Evolutionary conservation across 1,140 invertebrate species (phyloP), one percentile per base, ranked within the genome.

Genomic region (Maconellicoccus hirsutus): DNA sequence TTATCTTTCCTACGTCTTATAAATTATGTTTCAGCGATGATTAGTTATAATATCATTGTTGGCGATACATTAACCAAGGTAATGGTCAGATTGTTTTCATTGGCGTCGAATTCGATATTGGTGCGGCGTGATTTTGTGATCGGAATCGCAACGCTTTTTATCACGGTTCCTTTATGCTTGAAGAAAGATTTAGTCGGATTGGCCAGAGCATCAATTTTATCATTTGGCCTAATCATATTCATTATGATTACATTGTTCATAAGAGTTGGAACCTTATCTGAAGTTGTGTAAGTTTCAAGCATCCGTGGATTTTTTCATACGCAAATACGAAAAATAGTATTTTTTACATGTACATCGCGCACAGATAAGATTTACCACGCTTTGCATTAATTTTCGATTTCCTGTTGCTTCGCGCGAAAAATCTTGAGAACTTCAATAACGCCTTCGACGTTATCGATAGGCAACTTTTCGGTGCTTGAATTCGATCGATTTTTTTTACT

Each of bases 11-110:
- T 52, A 52, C n/a, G 3, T 16, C 6, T 52, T 14, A 52, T 52
- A 71, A 27, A 74, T 73, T 76, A 72, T 61, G 79, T 84, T 84
- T 26, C 81, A 93, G 91, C 92, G 0, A 94, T 94, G 90, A 88
- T 93, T 29, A 92, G 90, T 63, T 94, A 94, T 78, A 94, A 94
- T 78, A 87, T 94, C 4, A 92, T 94, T 29, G 91, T 94, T 22
- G 92, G 91, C 27, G 92, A 94, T 78, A 94, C 91, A 0, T 83
- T 93, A 21, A 93, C 91, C 0, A 93, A 92, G 80, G 88, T 94
- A 1, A 80, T 93, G 33, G 81, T 88, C 7, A 82, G 91, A 71
- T 79, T 88, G 29, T 83, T 84, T 71, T 81, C 82, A 66, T 79
- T 87, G 66, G 74, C 80, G 70, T 83, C 82, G 74, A 77, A 83